A percentile compares a stretch with the other conserved stretches of the same genome.
These are phyloP conservation scores for Cyanoderma ruficeps DNA, from an alignment of 2,113 vertebrate species.

Conservation along the genomic window DNA sequence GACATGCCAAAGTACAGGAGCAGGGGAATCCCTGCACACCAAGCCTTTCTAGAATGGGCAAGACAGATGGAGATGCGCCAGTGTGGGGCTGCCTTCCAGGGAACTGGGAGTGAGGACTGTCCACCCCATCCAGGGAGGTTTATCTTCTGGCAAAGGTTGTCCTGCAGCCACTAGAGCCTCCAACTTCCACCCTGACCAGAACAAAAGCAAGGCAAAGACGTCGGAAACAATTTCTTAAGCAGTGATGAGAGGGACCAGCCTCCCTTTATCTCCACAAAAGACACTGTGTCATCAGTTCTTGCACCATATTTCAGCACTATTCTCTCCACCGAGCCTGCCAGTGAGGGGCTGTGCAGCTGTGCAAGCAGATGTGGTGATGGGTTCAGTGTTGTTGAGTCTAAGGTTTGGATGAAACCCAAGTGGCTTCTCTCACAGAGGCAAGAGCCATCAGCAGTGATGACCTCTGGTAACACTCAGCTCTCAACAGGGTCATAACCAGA, in stretches of 20 bases:
- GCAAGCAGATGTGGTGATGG: conserved; percentile 8
- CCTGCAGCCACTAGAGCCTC: neutral
- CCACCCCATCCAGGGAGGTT: neutral
- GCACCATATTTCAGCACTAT: conserved; percentile 30
- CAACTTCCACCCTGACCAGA: neutral
- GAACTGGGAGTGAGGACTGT: neutral
- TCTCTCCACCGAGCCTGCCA: neutral
- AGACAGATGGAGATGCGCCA: neutral
- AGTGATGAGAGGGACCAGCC: conserved; percentile 27
- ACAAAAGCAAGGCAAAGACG: neutral
- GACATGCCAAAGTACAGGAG: neutral
- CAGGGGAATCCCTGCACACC: rapidly evolving
- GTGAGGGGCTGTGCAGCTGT: neutral
- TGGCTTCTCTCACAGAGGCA: neutral
- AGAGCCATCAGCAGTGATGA: neutral
- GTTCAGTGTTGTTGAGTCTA: neutral
- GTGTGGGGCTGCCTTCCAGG: neutral
- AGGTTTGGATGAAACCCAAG: neutral
- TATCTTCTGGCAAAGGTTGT: conserved; percentile 5
- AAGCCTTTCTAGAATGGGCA: neutral
- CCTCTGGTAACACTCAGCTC: neutral
- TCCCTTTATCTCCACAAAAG: conserved; percentile 36
- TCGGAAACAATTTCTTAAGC: conserved; percentile 11
- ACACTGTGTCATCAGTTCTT: conserved; percentile 31
- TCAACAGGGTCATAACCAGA: neutral